These are phyloP conservation scores for Conus betulinus DNA, from an alignment of 1,140 invertebrate species.

Conservation along the genomic window DNA sequence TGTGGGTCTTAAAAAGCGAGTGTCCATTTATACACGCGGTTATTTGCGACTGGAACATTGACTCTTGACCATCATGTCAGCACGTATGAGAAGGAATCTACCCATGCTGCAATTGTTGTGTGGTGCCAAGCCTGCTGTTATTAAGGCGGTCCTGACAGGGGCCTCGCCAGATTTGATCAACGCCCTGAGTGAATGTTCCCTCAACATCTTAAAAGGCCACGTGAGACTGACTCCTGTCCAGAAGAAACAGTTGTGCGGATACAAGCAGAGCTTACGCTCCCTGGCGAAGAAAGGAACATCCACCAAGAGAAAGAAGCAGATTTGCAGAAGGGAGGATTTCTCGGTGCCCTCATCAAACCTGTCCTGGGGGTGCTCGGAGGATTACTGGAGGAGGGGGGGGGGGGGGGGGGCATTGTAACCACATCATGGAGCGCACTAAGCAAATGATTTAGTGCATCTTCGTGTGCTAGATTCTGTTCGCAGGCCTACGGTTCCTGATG, in stretches of 20 bases:
- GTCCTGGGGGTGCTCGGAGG: neutral
- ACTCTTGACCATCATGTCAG: neutral
- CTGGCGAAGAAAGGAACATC: constrained; percentile 1
- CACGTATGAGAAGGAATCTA: neutral
- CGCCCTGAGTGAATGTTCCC: neutral
- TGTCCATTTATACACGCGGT: no score
- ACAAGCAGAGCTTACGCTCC: neutral
- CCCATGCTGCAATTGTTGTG: neutral
- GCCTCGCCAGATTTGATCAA: neutral
- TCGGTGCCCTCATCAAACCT: neutral
- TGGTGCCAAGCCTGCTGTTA: neutral
- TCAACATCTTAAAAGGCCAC: neutral
- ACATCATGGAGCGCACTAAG: constrained; percentile 18
- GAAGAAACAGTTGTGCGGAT: neutral
- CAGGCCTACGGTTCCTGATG: neutral
- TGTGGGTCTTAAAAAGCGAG: no score
- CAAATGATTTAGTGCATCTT: constrained; percentile 6
- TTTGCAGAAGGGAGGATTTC: constrained; percentile 36
- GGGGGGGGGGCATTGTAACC: neutral
- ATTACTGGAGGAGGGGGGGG: neutral
- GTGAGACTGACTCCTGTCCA: neutral
- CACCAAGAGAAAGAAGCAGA: neutral
- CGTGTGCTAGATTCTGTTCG: neutral
- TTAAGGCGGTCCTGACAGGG: no score
- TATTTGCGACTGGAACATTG: no score